Base-by-base conservation (phyloP, 2,797 vertebrate genomes). In the Schizopygopsis pylzovi region DNA sequence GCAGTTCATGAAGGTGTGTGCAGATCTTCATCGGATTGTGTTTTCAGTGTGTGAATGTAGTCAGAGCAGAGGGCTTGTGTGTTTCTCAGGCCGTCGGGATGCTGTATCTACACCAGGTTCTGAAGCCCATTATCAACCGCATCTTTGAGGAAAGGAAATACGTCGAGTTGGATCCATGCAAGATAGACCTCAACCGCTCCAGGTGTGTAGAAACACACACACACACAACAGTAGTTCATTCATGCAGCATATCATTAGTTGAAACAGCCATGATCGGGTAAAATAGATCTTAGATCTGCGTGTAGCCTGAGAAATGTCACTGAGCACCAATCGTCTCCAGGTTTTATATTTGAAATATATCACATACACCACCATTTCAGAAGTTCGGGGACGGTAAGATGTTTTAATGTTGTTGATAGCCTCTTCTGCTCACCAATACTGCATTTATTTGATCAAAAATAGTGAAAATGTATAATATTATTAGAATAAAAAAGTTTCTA, bases 121-220 rank as follows among this genome's bases (percentile, higher is more conserved):
- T 99, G 88, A 97, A 95, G 91, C 96, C 96, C 0, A 92, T 95
- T 88, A 93, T 99, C 90, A 96, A 94, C 90, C 95, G 95, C 20
- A 93, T 98, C 92, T 98, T 98, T 15, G 97, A 98, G 85, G 97
- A 99, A 91, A 97, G 94, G 94, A 98, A 97, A 85, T 98, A 98
- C 4, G 94, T 98, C 37, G 98, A 99, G 89, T 93, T 99, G 91
- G 97, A 98, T 85, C 97, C 98, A 0, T 93, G 96, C 91, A 98
- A 96, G 94, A 98, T 98, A 83, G 97, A 97, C 89, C 92, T 97
- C 88, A 96, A 95, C 90, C 94, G 93, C 56, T 92, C 93, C 82
- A 97, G 97, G 96, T 93, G 92, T 92, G 88, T 25, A 3, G 28
- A 63, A 25, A 79, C 63, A 79, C 45, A 87, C 37, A 81, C 70